Conservation (phyloP, 2,888 invertebrate species). For the Chaitophorus viminalis region DNA sequence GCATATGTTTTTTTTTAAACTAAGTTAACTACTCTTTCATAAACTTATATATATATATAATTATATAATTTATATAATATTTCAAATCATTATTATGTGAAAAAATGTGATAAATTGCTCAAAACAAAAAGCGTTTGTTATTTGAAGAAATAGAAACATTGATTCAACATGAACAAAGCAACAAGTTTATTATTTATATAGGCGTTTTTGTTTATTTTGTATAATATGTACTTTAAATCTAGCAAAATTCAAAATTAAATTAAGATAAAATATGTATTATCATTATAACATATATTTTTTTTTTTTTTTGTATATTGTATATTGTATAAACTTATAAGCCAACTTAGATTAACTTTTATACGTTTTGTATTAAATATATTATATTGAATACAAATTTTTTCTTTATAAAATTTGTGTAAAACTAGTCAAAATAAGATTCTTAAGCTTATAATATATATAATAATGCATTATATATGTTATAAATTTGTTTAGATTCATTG, state of each 20-base stretch:
- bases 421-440: constrained; percentile 60
- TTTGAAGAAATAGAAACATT: constrained; percentile 31
- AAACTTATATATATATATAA: background rate
- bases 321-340: constrained; percentile 40
- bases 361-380: constrained; percentile 51
- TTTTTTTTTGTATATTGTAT: constrained; percentile 39
- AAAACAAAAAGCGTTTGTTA: constrained; percentile 45
- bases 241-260: constrained; percentile 57
- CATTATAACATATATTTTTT: constrained; percentile 1
- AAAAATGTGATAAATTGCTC: constrained; percentile 62
- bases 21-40: constrained; percentile 35
- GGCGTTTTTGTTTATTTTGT: constrained; percentile 44
- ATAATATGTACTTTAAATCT: constrained; percentile 37
- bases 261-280: constrained; percentile 48
- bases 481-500: constrained; percentile 43
- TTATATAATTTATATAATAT: constrained; percentile 36
- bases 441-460: constrained; percentile 12
- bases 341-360: constrained; percentile 53
- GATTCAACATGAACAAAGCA: constrained; percentile 50
- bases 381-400: constrained; percentile 43
- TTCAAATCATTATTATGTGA: constrained; percentile 45
- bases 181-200: constrained; percentile 18
- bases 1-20: constrained; percentile 35
- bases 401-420: constrained; percentile 45
- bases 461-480: constrained; percentile 28